Percentiles rank a stretch among this genome's conserved stretches.
Conservation (phyloP, 2,888 invertebrate species). For the Lingula anatina region DNA sequence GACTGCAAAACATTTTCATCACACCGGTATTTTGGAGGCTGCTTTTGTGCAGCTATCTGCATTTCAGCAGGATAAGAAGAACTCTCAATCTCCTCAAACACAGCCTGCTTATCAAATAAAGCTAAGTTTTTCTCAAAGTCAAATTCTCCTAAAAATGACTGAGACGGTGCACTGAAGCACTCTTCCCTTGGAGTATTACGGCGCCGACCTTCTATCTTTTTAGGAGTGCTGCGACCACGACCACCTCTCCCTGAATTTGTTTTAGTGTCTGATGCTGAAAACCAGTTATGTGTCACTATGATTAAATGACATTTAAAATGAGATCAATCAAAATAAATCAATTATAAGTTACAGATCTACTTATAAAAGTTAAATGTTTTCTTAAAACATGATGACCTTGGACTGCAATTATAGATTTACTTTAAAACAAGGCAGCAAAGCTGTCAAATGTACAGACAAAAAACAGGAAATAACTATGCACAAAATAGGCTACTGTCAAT, state of each 20-base stretch:
- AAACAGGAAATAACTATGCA: too few species aligned
- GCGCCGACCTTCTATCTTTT: slow-evolving; percentile 55
- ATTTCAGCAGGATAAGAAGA: slow-evolving; percentile 20
- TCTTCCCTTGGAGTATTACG: slow-evolving; percentile 55
- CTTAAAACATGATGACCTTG: too few species aligned
- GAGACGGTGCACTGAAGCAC: slow-evolving; percentile 71
- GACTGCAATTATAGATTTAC: too few species aligned
- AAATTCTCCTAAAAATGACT: slow-evolving; percentile 71
- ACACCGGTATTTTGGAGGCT: slow-evolving; percentile 64
- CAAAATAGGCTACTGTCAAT: too few species aligned
- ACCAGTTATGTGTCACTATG: neutral
- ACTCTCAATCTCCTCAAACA: slow-evolving; percentile 69
- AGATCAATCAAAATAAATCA: too few species aligned
- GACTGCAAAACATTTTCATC: slow-evolving; percentile 79
- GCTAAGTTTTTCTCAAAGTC: slow-evolving; percentile 93
- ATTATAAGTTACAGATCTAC: too few species aligned
- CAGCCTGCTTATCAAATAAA: slow-evolving; percentile 78
- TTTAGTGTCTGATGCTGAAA: slow-evolving; percentile 8
- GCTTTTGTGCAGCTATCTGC: slow-evolving; percentile 13
- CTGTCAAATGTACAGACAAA: too few species aligned
- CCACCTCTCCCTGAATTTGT: slow-evolving; percentile 10
- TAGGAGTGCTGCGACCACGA: slow-evolving; percentile 41
- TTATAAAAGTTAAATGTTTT: too few species aligned
- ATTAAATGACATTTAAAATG: too few species aligned
- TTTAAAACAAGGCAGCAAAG: too few species aligned